Conservation (phyloP, 30 jellyfish, hydroid and myxozoan species). For the Hydractinia echinata region DNA sequence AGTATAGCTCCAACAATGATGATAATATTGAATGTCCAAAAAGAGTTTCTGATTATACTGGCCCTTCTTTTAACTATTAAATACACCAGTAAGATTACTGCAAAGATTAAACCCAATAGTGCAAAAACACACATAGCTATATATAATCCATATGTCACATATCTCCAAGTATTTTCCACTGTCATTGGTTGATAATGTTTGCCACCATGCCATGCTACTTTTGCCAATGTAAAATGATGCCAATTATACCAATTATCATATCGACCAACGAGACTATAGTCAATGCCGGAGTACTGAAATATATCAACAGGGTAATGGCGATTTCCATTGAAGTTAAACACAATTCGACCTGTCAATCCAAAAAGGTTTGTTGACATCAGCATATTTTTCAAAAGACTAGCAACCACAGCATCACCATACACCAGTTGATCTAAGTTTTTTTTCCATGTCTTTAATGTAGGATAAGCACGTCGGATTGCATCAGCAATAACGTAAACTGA, state of each 20-base stretch:
- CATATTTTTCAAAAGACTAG: constrained; percentile 19
- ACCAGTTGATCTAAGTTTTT: constrained; percentile 21
- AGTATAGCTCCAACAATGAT: constrained; percentile 73
- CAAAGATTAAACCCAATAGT: constrained; percentile 55
- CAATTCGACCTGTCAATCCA: constrained; percentile 65
- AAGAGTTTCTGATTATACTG: constrained; percentile 45
- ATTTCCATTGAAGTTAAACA: constrained; percentile 51
- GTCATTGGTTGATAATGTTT: constrained; percentile 37
- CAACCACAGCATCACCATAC: constrained; percentile 52
- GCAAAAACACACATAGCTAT: constrained; percentile 60
- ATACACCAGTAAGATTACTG: constrained; percentile 48
- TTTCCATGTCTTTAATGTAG: constrained; percentile 35
- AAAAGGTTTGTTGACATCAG: constrained; percentile 34
- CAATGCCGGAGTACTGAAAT: constrained; percentile 41
- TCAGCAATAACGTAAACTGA: constrained; percentile 54
- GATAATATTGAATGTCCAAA: constrained; percentile 46
- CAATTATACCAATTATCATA: neutral
- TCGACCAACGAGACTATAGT: neutral
- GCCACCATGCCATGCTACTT: constrained; percentile 30
- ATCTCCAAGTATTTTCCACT: constrained; percentile 48
- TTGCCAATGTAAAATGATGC: constrained; percentile 2
- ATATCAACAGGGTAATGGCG: constrained; percentile 35
- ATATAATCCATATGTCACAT: constrained; percentile 49
- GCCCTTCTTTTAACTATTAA: constrained; percentile 48
- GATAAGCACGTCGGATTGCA: constrained; percentile 40